Evolutionary conservation across 1,140 invertebrate genomes (phyloP).

Genomic region (Drosophila busckii): DNA sequence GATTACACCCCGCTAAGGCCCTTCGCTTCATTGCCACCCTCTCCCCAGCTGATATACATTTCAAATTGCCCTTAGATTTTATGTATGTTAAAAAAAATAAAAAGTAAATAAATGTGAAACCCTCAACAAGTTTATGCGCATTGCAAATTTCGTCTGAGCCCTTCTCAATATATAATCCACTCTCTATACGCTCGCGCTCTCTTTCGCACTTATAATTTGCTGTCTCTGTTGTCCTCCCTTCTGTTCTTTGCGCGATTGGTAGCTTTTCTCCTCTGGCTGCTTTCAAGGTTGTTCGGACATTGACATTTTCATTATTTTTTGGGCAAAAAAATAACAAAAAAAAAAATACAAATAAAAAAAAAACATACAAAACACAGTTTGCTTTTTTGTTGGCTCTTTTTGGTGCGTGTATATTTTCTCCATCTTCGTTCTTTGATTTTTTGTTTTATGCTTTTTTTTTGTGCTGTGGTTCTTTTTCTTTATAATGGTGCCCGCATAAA

Average conservation of each 20-base stretch:
- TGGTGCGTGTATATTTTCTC: constrained; percentile 51
- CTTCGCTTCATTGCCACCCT: background rate
- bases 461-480: constrained; percentile 11
- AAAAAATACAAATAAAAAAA: constrained; percentile 25
- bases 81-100: constrained; percentile 24
- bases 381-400: constrained; percentile 48
- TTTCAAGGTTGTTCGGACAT: constrained; percentile 79
- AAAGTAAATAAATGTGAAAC: too few species aligned
- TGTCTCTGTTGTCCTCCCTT: constrained; percentile 21
- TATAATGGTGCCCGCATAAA: constrained; percentile 67
- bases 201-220: constrained; percentile 16
- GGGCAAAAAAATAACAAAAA: constrained; percentile 38
- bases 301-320: constrained; percentile 77
- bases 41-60: constrained; percentile 14
- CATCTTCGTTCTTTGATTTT: constrained; percentile 35
- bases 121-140: constrained; percentile 55
- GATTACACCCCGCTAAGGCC: background rate
- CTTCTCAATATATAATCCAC: constrained; percentile 42
- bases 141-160: constrained; percentile 55
- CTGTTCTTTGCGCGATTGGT: constrained; percentile 34
- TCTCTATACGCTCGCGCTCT: constrained; percentile 20
- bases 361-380: too few species aligned
- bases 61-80: constrained; percentile 31
- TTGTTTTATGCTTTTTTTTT: constrained; percentile 28
- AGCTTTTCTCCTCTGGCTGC: constrained; percentile 76